Percentiles rank a stretch among this genome's conserved stretches.
Conservation (phyloP, 2,888 invertebrate genomes). For the Selenia dentaria region DNA sequence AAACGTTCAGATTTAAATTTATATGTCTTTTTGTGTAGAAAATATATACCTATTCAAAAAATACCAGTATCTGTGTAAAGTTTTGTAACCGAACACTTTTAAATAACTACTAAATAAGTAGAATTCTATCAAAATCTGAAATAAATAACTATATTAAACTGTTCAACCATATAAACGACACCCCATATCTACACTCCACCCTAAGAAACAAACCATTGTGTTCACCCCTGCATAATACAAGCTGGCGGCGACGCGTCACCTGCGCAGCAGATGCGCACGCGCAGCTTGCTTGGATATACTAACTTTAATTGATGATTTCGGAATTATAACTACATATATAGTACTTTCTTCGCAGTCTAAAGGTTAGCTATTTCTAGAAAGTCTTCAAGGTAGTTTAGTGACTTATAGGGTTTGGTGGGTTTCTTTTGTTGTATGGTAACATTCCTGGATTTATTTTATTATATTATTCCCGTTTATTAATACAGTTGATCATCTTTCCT, state of each 20-base stretch:
- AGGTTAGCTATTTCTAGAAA: conserved; percentile 15
- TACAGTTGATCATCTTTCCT: no score
- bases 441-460: no score
- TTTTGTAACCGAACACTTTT: no score
- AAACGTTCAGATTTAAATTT: no score
- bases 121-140: no score
- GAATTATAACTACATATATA: conserved; percentile 6
- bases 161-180: neutral
- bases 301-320: conserved; percentile 26
- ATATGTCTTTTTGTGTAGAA: no score
- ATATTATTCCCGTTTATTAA: no score
- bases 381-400: neutral
- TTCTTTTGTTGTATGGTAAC: no score
- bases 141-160: neutral
- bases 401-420: no score
- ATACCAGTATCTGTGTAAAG: no score
- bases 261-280: conserved; percentile 62
- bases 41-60: no score
- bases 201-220: conserved; percentile 24
- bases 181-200: conserved; percentile 18
- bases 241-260: conserved; percentile 55
- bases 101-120: no score
- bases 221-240: conserved; percentile 32
- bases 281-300: conserved; percentile 59
- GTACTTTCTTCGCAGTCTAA: conserved; percentile 12